Conservation (phyloP, 92 coral and sea anemone genomes). For the Galaxea fascicularis region DNA sequence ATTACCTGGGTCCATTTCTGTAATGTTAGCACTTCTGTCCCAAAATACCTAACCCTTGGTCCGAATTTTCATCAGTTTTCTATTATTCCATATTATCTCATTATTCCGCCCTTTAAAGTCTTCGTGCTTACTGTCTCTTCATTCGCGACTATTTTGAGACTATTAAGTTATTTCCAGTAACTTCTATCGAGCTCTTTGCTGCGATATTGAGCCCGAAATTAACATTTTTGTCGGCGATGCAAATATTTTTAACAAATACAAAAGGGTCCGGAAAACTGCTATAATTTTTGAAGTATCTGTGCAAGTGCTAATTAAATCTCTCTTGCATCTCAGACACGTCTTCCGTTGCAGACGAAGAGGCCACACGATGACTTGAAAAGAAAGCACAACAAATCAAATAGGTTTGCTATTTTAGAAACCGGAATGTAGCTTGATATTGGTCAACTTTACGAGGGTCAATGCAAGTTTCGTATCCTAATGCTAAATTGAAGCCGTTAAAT, state of each 20-base stretch:
- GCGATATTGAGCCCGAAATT: not conserved
- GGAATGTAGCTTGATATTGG: not conserved
- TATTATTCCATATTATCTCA: no score
- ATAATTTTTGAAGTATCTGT: slow-evolving; percentile 28
- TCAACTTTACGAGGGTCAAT: not conserved
- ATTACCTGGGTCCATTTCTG: no score
- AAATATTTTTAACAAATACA: slow-evolving; percentile 24
- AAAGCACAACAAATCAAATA: not conserved
- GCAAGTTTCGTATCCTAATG: not conserved
- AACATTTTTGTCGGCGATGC: not conserved
- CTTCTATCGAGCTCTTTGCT: not conserved
- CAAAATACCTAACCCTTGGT: no score
- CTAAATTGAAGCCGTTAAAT: not conserved
- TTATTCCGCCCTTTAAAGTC: no score
- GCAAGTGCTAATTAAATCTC: slow-evolving; percentile 20
- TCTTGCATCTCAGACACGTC: not conserved
- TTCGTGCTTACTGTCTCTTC: no score
- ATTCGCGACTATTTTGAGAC: not conserved
- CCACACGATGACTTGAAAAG: not conserved
- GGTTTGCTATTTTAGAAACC: slow-evolving; percentile 3
- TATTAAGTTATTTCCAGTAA: not conserved
- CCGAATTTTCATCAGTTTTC: no score
- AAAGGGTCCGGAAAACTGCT: not conserved
- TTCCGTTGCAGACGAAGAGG: not conserved
- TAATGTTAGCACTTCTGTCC: no score